Evolutionary conservation across 2,113 vertebrate genomes (phyloP), one percentile per base, ranked within the genome.

Genomic region (Marmota flaviventris): DNA sequence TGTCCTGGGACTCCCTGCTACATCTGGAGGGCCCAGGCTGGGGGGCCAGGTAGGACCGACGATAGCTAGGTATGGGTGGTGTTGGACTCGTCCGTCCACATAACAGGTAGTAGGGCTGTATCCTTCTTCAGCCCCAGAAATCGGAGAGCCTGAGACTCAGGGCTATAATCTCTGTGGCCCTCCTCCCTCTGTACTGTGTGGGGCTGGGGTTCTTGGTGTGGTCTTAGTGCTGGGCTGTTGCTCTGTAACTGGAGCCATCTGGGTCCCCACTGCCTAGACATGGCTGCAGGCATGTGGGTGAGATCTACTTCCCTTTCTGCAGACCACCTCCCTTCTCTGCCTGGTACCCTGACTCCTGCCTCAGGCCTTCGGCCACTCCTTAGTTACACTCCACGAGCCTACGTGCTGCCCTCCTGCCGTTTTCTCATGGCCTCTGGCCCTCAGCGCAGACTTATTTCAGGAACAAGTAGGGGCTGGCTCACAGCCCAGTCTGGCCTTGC

Each of bases 351-450:
- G 17, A 39, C 67, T 70, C 53, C 10, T 22, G 85, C 56, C 56
- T 77, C 65, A 84, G 78, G 78, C 58, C 58, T 29, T 72, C 16
- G 4, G 61, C 82, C 1, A 0, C 4, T 9, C 69, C 27, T 58
- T 3, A 0, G 93, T 98, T 78, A 69, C 76, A 89, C 98, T 97
- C 65, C 17, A 0, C 0, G 78, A 95, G 96, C 95, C 95, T 97
- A 97, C 95, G 92, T 69, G 86, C 96, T 97, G 91, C 95, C 90
- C 25, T 91, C 91, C 85, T 86, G 97, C 95, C 70, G 85, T 97
- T 98, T 98, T 98, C 98, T 98, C 93, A 97, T 97, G 98, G 97
- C 97, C 97, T 98, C 98, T 97, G 97, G 97, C 95, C 91, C 98
- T 96, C 93, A 9, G 79, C 95, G 95, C 92, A 97, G 94, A 96